Conservation (phyloP, 2,888 invertebrate species). For the Invenusta paracnida region DNA sequence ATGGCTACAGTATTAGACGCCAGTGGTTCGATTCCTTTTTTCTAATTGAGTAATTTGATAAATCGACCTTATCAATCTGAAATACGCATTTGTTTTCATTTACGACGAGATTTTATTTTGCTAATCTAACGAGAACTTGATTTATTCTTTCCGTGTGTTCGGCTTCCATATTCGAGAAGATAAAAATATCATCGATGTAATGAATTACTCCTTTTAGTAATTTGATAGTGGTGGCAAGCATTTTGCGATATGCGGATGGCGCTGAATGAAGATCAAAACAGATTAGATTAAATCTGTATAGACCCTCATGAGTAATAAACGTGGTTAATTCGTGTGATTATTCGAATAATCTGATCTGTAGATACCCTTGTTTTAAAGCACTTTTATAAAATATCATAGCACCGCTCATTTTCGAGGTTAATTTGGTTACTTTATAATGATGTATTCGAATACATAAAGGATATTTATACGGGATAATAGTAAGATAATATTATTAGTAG, state of each 20-base stretch:
- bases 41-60: not conserved
- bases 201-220: not conserved
- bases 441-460: no score
- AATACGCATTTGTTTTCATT: conserved; percentile 17
- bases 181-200: not conserved
- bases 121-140: conserved; percentile 5
- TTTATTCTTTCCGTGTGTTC: conserved; percentile 4
- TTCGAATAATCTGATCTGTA: not conserved
- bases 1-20: not conserved
- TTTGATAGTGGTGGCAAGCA: not conserved
- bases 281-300: not conserved
- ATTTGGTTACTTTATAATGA: not conserved
- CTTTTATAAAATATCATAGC: not conserved
- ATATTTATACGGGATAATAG: conserved; percentile 8
- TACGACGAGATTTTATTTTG: conserved; percentile 13
- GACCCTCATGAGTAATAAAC: not conserved
- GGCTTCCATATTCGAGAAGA: not conserved
- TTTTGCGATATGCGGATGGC: conserved; percentile 5
- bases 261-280: not conserved
- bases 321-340: no score
- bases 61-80: not conserved
- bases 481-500: no score
- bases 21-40: conserved; percentile 5
- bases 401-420: not conserved
- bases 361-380: not conserved